A percentile compares a stretch with the other conserved stretches of the same genome.
Evolutionary conservation across 2,888 invertebrate species (phyloP).

Genomic region (Adelphocoris suturalis): DNA sequence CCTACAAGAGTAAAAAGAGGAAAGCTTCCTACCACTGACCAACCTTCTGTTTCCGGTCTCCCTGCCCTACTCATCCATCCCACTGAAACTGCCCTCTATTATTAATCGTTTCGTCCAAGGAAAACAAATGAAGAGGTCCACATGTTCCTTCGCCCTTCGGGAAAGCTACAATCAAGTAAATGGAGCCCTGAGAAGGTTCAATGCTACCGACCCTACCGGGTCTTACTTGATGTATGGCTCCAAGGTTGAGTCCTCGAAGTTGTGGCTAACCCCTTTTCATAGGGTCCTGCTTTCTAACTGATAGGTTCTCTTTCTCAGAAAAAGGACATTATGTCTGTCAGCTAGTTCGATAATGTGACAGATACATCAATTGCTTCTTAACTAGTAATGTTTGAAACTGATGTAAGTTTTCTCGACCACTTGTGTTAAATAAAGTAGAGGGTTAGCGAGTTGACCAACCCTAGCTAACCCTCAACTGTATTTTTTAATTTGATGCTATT

Average conservation of each 20-base stretch:
- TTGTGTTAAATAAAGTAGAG: too few species aligned
- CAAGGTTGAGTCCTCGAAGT: neutral
- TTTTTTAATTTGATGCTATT: too few species aligned
- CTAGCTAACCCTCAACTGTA: too few species aligned
- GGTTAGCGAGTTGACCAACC: too few species aligned
- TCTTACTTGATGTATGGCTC: slow-evolving; percentile 54
- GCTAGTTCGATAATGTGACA: neutral
- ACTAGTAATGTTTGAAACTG: neutral
- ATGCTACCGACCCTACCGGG: neutral
- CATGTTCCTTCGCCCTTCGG: slow-evolving; percentile 49
- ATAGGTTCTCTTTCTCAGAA: slow-evolving; percentile 46
- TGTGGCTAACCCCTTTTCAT: slow-evolving; percentile 38
- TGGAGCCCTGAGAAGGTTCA: slow-evolving; percentile 49
- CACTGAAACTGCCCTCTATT: slow-evolving; percentile 1
- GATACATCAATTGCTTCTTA: neutral
- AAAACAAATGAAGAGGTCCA: slow-evolving; percentile 61
- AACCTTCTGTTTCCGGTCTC: slow-evolving; percentile 14
- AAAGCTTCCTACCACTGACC: slow-evolving; percentile 56
- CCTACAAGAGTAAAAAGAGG: neutral
- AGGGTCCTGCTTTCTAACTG: slow-evolving; percentile 57
- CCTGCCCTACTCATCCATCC: neutral
- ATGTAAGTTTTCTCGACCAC: too few species aligned
- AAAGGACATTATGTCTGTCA: neutral
- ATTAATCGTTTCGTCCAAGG: slow-evolving; percentile 52
- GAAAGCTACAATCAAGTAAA: slow-evolving; percentile 67